Evolutionary conservation across 2,888 invertebrate species (phyloP).

Genomic region (Entomobrya proxima): DNA sequence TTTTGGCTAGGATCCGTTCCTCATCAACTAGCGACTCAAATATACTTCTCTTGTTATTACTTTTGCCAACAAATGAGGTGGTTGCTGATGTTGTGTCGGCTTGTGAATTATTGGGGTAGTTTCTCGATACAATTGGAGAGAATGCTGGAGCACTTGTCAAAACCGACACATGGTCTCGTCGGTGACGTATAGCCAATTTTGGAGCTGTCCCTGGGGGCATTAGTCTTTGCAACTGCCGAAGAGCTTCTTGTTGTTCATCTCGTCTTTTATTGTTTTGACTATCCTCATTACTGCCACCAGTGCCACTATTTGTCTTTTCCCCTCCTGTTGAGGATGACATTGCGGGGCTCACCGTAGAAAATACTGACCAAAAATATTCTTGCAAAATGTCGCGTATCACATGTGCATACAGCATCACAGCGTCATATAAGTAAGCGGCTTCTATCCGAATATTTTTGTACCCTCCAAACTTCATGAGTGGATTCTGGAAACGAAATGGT

Average conservation of each 20-base stretch:
- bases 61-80: slow-evolving; percentile 12
- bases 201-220: slow-evolving; percentile 47
- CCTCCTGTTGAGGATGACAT: neutral
- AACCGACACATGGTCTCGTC: slow-evolving; percentile 52
- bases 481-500: slow-evolving; percentile 93
- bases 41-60: neutral
- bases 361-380: slow-evolving; percentile 76
- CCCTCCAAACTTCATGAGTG: slow-evolving; percentile 84
- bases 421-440: slow-evolving; percentile 91
- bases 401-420: slow-evolving; percentile 88
- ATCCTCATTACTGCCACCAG: neutral
- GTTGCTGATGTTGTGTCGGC: neutral
- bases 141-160: slow-evolving; percentile 20
- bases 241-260: slow-evolving; percentile 1
- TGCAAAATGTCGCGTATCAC: slow-evolving; percentile 53
- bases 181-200: slow-evolving; percentile 63
- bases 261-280: neutral
- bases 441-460: slow-evolving; percentile 84
- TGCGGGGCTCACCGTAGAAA: slow-evolving; percentile 56
- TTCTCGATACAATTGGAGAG: neutral
- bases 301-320: neutral
- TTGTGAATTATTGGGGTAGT: slow-evolving; percentile 8
- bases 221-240: slow-evolving; percentile 46
- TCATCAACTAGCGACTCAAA: slow-evolving; percentile 17
- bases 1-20: slow-evolving; percentile 58